These are phyloP conservation scores for Pelecanus crispus DNA, from an alignment of 2,113 vertebrate species.

Conservation along the genomic window DNA sequence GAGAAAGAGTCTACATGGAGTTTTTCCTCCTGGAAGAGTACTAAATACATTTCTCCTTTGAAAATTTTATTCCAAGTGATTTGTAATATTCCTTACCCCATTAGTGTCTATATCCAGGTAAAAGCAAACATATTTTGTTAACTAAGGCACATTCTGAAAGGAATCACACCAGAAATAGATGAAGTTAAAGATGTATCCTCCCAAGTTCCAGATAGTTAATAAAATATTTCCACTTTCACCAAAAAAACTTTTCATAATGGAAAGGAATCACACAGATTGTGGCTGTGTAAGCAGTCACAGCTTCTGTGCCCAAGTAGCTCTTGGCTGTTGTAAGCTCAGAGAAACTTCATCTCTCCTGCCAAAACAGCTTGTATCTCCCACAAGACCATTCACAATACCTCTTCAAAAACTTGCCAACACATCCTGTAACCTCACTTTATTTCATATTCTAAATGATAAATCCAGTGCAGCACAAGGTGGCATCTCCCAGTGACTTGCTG, in stretches of 20 bases:
- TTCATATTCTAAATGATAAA: background rate
- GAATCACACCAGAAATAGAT: background rate
- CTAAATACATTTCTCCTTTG: background rate
- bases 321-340: background rate
- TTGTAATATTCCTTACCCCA: background rate
- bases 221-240: background rate
- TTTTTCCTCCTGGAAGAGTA: background rate
- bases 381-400: background rate
- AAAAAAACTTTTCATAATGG: background rate
- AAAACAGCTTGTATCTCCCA: background rate
- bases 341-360: background rate
- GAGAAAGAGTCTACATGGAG: background rate
- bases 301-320: background rate
- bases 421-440: background rate
- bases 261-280: background rate
- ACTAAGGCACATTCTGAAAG: background rate
- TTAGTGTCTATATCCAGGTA: background rate
- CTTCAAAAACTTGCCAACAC: background rate
- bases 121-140: background rate
- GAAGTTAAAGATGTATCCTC: background rate
- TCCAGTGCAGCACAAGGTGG: background rate
- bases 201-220: background rate
- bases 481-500: background rate
- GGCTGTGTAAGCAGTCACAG: background rate
- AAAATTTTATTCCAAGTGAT: background rate